These are phyloP conservation scores for Myoxocephalus aenaeus DNA, from an alignment of 2,797 vertebrate species.

Conservation along the genomic window DNA sequence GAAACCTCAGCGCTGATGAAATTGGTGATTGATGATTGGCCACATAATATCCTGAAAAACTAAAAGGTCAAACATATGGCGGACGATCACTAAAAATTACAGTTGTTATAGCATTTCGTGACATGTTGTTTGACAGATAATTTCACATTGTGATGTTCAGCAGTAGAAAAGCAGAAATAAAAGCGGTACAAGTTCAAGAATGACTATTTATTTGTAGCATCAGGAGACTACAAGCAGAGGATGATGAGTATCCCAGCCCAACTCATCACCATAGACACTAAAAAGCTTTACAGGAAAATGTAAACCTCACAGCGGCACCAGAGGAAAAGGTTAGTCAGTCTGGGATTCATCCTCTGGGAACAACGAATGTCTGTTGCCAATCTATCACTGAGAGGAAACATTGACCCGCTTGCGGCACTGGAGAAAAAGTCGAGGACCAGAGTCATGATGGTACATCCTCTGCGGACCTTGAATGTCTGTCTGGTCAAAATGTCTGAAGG, in stretches of 20 bases:
- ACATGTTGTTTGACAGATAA: not conserved
- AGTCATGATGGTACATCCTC: not conserved
- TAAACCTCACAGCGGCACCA: not conserved
- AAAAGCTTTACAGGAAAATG: not conserved
- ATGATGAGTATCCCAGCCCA: not conserved
- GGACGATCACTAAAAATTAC: constrained; percentile 41
- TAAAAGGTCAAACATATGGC: constrained; percentile 11
- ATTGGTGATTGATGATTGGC: no score
- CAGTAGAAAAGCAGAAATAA: not conserved
- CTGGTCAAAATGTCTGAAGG: not conserved
- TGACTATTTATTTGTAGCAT: not conserved
- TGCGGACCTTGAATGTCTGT: not conserved
- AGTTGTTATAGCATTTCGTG: constrained; percentile 20
- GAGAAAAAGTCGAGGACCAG: not conserved
- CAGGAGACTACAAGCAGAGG: not conserved
- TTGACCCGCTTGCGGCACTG: not conserved
- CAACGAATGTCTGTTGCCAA: no score
- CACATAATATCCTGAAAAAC: constrained; percentile 9
- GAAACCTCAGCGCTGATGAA: constrained; percentile 13
- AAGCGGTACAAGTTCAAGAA: not conserved
- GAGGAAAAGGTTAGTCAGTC: not conserved
- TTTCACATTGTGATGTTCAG: not conserved
- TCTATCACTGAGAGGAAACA: not conserved
- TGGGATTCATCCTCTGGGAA: no score
- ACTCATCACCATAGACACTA: not conserved